Evolutionary conservation across 1,140 invertebrate genomes (phyloP).

Genomic region (Drosophila eugracilis): DNA sequence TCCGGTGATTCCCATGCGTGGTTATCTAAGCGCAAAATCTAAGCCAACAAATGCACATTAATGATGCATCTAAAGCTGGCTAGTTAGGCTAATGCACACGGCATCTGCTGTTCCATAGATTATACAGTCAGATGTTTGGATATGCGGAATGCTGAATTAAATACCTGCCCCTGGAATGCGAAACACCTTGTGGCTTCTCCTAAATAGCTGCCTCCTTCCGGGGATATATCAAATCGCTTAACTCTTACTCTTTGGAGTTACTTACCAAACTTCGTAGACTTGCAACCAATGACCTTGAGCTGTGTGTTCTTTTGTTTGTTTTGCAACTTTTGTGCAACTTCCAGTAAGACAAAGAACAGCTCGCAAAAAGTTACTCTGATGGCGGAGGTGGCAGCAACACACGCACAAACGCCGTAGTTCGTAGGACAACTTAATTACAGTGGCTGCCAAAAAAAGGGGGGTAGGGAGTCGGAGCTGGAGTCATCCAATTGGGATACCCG

Average conservation of each 20-base stretch:
- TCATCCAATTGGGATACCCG: constrained; percentile 17
- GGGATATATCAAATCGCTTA: neutral
- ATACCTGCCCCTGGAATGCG: constrained; percentile 26
- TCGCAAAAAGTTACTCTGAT: constrained; percentile 19
- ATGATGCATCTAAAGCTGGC: constrained; percentile 66
- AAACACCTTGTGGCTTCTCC: no score
- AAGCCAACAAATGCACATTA: constrained; percentile 77
- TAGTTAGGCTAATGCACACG: constrained; percentile 41
- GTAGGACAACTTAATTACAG: constrained; percentile 81
- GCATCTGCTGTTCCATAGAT: constrained; percentile 28
- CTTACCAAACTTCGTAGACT: constrained; percentile 6
- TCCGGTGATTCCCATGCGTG: constrained; percentile 65
- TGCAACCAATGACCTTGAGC: constrained; percentile 53
- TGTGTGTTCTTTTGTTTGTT: constrained; percentile 22
- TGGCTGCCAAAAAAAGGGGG: constrained; percentile 55
- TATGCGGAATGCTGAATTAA: constrained; percentile 47
- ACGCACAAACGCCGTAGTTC: constrained; percentile 63
- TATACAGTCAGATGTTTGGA: constrained; percentile 38
- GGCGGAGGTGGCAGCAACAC: constrained; percentile 9
- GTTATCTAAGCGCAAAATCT: constrained; percentile 68
- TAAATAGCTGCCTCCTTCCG: neutral
- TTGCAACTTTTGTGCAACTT: constrained; percentile 35
- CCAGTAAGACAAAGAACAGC: constrained; percentile 8
- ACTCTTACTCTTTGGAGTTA: constrained; percentile 6
- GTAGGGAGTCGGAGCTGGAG: constrained; percentile 24